Percentiles rank a stretch among this genome's conserved stretches.
phyloP scores from a whole-genome alignment of 1,140 invertebrate genomes.

The Pygmarrhopalites habei region DNA sequence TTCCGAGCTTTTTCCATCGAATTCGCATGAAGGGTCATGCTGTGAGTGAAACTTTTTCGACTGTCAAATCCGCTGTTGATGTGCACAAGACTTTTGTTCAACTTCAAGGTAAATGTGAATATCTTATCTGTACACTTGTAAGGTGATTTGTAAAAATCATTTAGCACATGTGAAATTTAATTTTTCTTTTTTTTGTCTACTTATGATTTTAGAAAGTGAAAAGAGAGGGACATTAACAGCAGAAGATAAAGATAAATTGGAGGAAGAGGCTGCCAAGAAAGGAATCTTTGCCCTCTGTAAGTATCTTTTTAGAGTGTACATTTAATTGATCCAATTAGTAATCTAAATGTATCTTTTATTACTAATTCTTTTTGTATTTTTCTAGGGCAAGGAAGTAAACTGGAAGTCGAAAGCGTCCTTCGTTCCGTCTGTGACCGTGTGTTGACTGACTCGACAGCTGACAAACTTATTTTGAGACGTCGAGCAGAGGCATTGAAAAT shows the following conservation, averaged over 20 bases:
- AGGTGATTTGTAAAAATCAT: too few relatives aligned
- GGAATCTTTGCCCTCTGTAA: conserved; percentile 37
- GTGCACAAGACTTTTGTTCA: conserved; percentile 37
- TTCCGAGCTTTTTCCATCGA: conserved; percentile 35
- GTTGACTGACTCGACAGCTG: conserved; percentile 9
- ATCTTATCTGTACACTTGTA: too few relatives aligned
- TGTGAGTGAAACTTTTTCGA: conserved; percentile 30
- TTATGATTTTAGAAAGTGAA: too few relatives aligned
- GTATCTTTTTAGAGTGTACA: too few relatives aligned
- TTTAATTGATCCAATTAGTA: too few relatives aligned
- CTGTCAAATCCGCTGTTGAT: conserved; percentile 38
- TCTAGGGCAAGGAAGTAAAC: conserved; percentile 38
- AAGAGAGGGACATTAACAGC: conserved; percentile 28
- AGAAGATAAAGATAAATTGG: conserved; percentile 30
- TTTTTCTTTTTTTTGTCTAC: too few relatives aligned
- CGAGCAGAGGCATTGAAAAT: conserved; percentile 37
- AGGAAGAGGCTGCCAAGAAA: conserved; percentile 33
- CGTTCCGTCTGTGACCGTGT: conserved; percentile 36
- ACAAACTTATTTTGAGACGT: conserved; percentile 16
- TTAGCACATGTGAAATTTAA: too few relatives aligned
- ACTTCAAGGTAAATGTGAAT: too few relatives aligned
- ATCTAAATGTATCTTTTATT: too few relatives aligned
- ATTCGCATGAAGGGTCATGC: conserved; percentile 37
- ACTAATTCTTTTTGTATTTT: too few relatives aligned
- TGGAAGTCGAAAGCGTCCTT: conserved; percentile 38